Base-by-base conservation (phyloP, 2,888 invertebrate species). In the Drosophila falleni region DNA sequence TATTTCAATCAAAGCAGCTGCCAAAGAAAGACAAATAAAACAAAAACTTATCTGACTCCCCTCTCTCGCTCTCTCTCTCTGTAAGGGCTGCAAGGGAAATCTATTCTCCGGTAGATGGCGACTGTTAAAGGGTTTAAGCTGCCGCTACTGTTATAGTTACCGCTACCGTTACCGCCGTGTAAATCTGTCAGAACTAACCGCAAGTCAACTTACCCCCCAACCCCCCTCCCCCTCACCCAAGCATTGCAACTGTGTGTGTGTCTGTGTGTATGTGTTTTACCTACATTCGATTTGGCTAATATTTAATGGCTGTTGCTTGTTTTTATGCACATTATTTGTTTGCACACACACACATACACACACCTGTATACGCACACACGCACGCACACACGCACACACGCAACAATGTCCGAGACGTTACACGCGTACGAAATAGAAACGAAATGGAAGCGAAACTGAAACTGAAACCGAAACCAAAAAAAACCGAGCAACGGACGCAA, bases 221-320 rank as follows among this genome's bases (percentile, higher is more conserved):
- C 23, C 44, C 5, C 11, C 19, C 2, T 2, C 5, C 8, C 15
- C 3, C 44, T 5, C 1, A 15, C 2, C n/a, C 15, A 15, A 39
- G 15, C 15, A 15, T 4, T 13, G 10, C 31, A 11, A 9, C 26
- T 64, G 50, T 47, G 47, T 37, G 46, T 44, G 66, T 37, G 44
- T 55, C 44, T 41, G 66, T 29, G 44, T 61, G 50, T 42, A 44
- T 61, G 33, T 50, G 16, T 67, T 41, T 64, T 65, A 79, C 81
- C 67, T 78, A 79, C 79, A 74, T 74, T 81, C 65, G 71, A 79
- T 79, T 81, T 74, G 67, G 65, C 78, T 68, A 78, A 78, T 79
- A 81, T 77, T 81, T 79, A 77, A 81, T 80, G 78, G 68, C 74
- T 69, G 74, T 63, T 74, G 59, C 74, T 79, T 78, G 67, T 74